Evolutionary conservation across 2,113 vertebrate species (phyloP), one percentile per base, ranked within the genome.

Genomic region (Donacobius atricapilla): DNA sequence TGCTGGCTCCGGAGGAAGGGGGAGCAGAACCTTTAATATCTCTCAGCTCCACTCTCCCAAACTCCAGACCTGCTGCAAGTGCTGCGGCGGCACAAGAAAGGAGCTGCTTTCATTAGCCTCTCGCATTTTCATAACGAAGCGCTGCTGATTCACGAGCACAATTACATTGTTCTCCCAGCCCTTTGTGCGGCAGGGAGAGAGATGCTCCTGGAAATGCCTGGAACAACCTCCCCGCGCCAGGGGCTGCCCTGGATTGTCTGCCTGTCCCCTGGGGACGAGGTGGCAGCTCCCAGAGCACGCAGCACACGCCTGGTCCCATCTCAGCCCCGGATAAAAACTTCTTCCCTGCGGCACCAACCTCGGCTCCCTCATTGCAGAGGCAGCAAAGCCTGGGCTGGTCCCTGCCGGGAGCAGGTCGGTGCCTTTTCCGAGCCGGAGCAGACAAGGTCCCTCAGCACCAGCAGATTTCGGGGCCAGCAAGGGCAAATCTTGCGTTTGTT

Each of bases 141-240:
- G 70, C 48, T 91, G 84, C 91, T 93, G 89, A 87, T 64, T 94
- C 68, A 78, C 35, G 68, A 78, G 56, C 44, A 10, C 60, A 94
- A 89, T 87, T 70, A 23, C 35, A 60, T 71, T 83, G 81, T 87
- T 85, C 37, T 76, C 37, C 21, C 13, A 35, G 65, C 13, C 65
- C 56, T 77, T 78, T 53, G 37, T n/a, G 27, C 31, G 37, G 15
- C 45, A 60, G 21, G 54, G 47, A 56, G 68, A 28, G 68, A 18
- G 77, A 80, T n/a, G 68, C 58, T 91, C 71, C 70, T 76, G 80
- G 71, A 72, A 53, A 21, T 2, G 56, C 79, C 76, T 69, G 76
- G 54, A 83, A 91, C 71, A 83, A 87, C 72, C 83, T 80, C 58
- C 18, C 4, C 8, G n/a, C 85, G 94, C 58, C 69, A 20, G 58